A percentile compares a stretch with the other conserved stretches of the same genome.
phyloP scores from a whole-genome alignment of 2,113 vertebrate genomes.

The Callopanchax toddi region DNA sequence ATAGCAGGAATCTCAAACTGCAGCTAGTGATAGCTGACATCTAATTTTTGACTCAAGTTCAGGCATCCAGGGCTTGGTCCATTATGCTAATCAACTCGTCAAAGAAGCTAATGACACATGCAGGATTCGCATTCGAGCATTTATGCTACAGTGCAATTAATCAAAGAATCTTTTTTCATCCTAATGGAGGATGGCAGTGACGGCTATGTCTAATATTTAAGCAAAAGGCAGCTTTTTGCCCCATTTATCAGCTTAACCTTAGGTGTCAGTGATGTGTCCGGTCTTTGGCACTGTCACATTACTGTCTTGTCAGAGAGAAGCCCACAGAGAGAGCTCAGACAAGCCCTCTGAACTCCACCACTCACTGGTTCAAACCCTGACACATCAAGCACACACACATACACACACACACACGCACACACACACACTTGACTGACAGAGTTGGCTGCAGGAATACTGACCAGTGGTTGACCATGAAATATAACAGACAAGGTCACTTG shows the following conservation, averaged over 20 bases:
- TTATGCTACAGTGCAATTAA: neutral
- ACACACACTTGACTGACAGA: constrained; percentile 42
- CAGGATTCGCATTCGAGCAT: neutral
- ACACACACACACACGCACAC: constrained; percentile 19
- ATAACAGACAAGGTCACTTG: constrained; percentile 48
- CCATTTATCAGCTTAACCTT: constrained; percentile 57
- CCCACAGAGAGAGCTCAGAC: constrained; percentile 70
- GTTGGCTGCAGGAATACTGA: constrained; percentile 58
- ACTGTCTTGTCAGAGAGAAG: constrained; percentile 60
- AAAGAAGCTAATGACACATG: neutral
- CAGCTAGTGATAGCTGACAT: constrained; percentile 11
- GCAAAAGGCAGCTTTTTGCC: constrained; percentile 36
- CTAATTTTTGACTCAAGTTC: neutral
- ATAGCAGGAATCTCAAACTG: constrained; percentile 6
- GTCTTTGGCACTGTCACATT: constrained; percentile 59
- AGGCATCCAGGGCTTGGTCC: neutral
- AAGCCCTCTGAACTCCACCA: constrained; percentile 78
- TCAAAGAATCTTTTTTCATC: constrained; percentile 7
- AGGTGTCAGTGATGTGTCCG: constrained; percentile 57
- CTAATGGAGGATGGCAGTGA: constrained; percentile 18
- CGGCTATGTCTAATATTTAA: constrained; percentile 29
- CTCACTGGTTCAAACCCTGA: constrained; percentile 70
- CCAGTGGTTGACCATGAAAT: constrained; percentile 43
- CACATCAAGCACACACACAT: constrained; percentile 45
- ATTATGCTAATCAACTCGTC: neutral